Evolutionary conservation across 2,113 vertebrate genomes (phyloP), one percentile per base, ranked within the genome.

Genomic region (Lanius ludovicianus): DNA sequence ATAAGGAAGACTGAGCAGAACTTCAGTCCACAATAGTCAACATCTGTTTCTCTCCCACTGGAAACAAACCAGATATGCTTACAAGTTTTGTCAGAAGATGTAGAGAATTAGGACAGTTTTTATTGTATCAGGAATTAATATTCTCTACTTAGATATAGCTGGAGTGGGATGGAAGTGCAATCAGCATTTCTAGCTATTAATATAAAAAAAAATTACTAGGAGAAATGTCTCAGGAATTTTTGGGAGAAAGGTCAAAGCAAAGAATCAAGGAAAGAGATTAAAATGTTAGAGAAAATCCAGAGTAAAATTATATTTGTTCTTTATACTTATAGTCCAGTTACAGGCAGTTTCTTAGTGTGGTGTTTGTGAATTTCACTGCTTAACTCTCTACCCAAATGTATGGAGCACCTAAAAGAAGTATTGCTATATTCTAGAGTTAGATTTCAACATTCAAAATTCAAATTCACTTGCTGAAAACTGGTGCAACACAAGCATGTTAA

Each of bases 121-220:
- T 12, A 1, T 31, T 17, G 7, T 57, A 76, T 10, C 13, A 31
- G 18, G 47, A 69, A 13, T 24, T 4, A 79, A 42, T 56, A 53
- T 49, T 75, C 21, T 59, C 11, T n/a, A 24, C 20, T 4, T 31
- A 39, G 5, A 23, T 60, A 18, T 7, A 50, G 5, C 13, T 33
- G n/a, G 14, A 39, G 2, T 27, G 8, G 10, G 4, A 44, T 6
- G 7, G 16, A 49, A 9, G 3, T 49, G 2, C 39, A 16, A 44
- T 19, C 31, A 6, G 46, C 30, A 35, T 31, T 76, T 22, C 2
- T 65, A 25, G 12, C 2, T 37, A 4, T n/a, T 78, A 24, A 0
- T 20, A 15, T 7, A 19, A 80, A 80, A 11, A n/a, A 19, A 22
- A 60, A n/a, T 15, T 10, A 49, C 11, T 8, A 69, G 23, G 24